Percentiles rank a stretch among this genome's conserved stretches.
Evolutionary conservation across 2,888 invertebrate species (phyloP).

Genomic region (Agriopis leucophaearia): DNA sequence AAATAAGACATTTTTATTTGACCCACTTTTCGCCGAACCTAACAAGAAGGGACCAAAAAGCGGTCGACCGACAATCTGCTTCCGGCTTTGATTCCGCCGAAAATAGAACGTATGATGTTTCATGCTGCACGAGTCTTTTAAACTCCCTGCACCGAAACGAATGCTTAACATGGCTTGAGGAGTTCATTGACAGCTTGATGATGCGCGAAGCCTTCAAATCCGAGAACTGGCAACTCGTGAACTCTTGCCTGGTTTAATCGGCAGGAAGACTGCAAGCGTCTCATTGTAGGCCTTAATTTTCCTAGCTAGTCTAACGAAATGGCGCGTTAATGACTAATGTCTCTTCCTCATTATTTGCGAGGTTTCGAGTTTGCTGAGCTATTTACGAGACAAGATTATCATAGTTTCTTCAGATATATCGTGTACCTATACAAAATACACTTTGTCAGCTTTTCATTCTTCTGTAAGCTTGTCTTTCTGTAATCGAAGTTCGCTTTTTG

Average conservation of each 20-base stretch:
- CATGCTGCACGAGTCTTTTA: slow-evolving; percentile 10
- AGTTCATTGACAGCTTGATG: slow-evolving; percentile 25
- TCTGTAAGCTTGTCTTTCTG: neutral
- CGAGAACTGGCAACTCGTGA: slow-evolving; percentile 26
- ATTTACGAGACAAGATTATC: neutral
- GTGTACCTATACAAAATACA: neutral
- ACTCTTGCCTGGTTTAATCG: slow-evolving; percentile 31
- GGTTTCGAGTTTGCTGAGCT: slow-evolving; percentile 15
- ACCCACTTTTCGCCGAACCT: slow-evolving; percentile 11
- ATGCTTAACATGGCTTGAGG: slow-evolving; percentile 9
- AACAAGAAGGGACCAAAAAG: slow-evolving; percentile 10
- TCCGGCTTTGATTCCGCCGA: slow-evolving; percentile 14
- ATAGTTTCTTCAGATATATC: neutral
- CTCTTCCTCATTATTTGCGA: slow-evolving; percentile 41
- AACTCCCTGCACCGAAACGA: slow-evolving; percentile 10
- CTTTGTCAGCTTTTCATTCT: neutral
- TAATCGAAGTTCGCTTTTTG: too few relatives aligned
- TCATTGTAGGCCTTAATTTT: slow-evolving; percentile 41
- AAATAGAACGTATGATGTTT: slow-evolving; percentile 18
- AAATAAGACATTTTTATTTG: neutral
- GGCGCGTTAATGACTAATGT: slow-evolving; percentile 42
- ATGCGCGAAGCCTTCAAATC: slow-evolving; percentile 32
- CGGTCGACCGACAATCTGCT: slow-evolving; percentile 17
- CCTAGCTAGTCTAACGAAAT: slow-evolving; percentile 39
- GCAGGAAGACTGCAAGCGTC: slow-evolving; percentile 28